Evolutionary conservation across 2,888 invertebrate genomes (phyloP).

Genomic region (Linnaemya tessellans): DNA sequence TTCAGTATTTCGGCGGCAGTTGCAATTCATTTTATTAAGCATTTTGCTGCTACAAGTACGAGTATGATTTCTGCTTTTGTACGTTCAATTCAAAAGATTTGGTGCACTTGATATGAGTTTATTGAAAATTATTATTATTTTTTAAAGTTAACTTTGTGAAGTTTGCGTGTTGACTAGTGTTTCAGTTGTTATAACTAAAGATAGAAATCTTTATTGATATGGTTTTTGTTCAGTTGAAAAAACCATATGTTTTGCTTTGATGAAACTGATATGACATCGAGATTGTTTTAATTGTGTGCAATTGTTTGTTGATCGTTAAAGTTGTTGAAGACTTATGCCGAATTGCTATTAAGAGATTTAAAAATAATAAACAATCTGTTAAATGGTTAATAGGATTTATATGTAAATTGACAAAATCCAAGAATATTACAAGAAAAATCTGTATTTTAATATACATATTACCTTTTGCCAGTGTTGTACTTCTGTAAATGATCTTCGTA

Average conservation of each 20-base stretch:
- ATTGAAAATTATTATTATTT: conserved; percentile 7
- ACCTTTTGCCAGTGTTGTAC: too few relatives aligned
- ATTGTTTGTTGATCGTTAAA: conserved; percentile 17
- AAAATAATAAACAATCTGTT: not conserved
- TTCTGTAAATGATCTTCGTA: too few relatives aligned
- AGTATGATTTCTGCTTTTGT: not conserved
- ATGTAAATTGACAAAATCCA: not conserved
- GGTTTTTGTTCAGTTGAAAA: not conserved
- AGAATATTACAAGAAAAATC: too few relatives aligned
- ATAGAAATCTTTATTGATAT: conserved; percentile 5
- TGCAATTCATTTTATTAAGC: not conserved
- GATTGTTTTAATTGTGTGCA: not conserved
- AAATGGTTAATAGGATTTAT: not conserved
- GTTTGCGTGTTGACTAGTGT: conserved; percentile 1
- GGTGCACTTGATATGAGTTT: conserved; percentile 4
- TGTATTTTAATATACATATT: too few relatives aligned
- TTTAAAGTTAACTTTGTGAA: not conserved
- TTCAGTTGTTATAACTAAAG: conserved; percentile 8
- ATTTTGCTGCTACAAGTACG: not conserved
- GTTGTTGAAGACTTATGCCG: conserved; percentile 17
- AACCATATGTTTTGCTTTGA: conserved; percentile 37
- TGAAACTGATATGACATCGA: conserved; percentile 40
- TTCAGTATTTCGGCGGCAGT: not conserved
- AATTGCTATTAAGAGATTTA: not conserved
- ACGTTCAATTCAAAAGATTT: conserved; percentile 19